Evolutionary conservation across 1,140 invertebrate species (phyloP), one percentile per base, ranked within the genome.

Genomic region (Zaprionus ghesquierei): DNA sequence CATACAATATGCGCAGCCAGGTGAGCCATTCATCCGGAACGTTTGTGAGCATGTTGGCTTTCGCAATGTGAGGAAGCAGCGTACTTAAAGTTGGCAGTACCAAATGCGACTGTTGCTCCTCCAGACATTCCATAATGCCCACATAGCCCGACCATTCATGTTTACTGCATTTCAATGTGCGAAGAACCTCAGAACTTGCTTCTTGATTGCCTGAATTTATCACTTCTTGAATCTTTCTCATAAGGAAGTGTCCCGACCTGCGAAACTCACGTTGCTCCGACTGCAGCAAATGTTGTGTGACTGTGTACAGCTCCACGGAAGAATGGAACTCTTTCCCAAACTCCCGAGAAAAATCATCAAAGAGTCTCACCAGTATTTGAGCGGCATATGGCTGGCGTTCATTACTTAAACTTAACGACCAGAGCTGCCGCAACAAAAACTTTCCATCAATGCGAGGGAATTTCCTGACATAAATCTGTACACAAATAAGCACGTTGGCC

Each of bases 101-200:
- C 10, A 95, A 85, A 82, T 95, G 94, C n/a, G 92, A 92, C 81
- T 94, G 94, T 74, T 94, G 94, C 75, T 95, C 94, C 80, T 95
- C 94, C 13, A 94, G 85, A 22, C 92, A 92, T 81, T 95, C 94
- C 29, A 94, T 71, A 18, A 94, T 79, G 3, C 65, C 77, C 9
- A 91, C 59, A 56, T 79, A 92, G 5, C 65, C 55, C 10, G 53
- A 56, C 90, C 90, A 92, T 2, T 68, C 69, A 9, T 31, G 44
- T n/a, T 76, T 56, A 25, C 33, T 68, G 20, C 72, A 74, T 31
- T 68, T 64, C 0, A 85, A 44, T 3, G 49, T 35, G 5, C 50
- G 33, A 6, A 65, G 31, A 15, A 49, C 12, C 10, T 41, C 25
- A 29, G 2, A 5, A 29, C 27, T 29, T 29, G 3, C 5, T 20